phyloP scores from a whole-genome alignment of 1,140 invertebrate genomes.

The honey bee (Apis mellifera) region DNA sequence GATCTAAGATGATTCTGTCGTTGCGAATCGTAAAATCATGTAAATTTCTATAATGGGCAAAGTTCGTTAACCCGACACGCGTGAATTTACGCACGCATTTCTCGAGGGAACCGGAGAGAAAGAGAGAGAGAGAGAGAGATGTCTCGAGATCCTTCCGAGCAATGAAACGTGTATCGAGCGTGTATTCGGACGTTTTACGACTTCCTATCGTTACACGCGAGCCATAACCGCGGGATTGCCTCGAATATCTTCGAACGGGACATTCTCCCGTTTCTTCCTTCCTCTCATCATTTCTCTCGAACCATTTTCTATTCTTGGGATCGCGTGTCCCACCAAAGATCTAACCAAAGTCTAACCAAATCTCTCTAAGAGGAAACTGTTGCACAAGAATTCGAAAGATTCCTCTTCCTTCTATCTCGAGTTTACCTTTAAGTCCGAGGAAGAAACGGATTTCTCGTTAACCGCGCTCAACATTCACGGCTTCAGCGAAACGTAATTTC shows the following conservation, averaged over 20 bases:
- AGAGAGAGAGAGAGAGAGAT: too few species aligned
- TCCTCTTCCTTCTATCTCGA: too few species aligned
- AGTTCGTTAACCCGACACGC: constrained; percentile 42
- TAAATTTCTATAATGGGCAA: constrained; percentile 23
- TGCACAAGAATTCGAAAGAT: too few species aligned
- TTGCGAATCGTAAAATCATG: constrained; percentile 22
- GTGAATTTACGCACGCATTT: neutral
- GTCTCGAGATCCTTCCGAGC: neutral
- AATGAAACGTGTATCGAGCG: neutral
- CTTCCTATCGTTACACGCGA: neutral
- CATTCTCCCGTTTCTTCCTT: neutral
- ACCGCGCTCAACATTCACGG: neutral
- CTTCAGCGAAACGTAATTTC: neutral
- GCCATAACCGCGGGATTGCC: neutral
- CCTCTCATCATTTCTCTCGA: too few species aligned
- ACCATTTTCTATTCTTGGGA: too few species aligned
- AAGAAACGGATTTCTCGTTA: too few species aligned
- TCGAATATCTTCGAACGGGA: neutral
- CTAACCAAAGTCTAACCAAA: too few species aligned
- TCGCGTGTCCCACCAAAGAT: too few species aligned
- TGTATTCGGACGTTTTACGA: neutral
- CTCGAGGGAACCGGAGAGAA: neutral
- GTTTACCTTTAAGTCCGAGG: too few species aligned
- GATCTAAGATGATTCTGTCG: constrained; percentile 14
- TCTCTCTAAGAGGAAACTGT: too few species aligned